Evolutionary conservation across 35 echinoderm and acorn worm species (phyloP).

Genomic region (Ophioderma brevispina): DNA sequence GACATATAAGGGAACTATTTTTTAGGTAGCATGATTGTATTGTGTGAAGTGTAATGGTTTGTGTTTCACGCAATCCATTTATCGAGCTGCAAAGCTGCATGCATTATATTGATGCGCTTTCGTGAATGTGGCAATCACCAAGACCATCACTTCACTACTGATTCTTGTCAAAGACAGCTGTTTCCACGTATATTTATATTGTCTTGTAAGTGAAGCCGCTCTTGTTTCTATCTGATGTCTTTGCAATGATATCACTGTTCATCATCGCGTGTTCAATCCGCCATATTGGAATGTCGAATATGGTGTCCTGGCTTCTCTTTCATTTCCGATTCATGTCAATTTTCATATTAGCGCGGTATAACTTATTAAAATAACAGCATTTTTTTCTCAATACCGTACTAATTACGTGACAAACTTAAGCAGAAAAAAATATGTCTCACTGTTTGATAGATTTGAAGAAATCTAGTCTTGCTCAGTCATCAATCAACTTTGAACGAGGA

Average conservation of each 20-base stretch:
- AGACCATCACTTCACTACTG: background rate
- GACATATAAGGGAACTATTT: background rate
- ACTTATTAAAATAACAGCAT: too few species aligned
- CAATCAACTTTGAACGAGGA: too few species aligned
- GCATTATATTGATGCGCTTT: background rate
- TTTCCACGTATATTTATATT: slow-evolving; percentile 8
- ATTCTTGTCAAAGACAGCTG: slow-evolving; percentile 1
- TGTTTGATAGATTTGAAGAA: too few species aligned
- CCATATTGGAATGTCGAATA: background rate
- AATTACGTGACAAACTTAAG: too few species aligned
- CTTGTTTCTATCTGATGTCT: background rate
- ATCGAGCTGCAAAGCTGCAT: background rate
- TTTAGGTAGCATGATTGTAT: background rate
- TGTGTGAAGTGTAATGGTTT: background rate
- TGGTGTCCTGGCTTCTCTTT: background rate
- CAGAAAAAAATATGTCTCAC: too few species aligned
- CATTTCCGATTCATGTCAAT: background rate
- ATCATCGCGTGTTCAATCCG: background rate
- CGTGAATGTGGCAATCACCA: background rate
- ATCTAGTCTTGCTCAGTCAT: too few species aligned
- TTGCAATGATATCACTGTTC: background rate
- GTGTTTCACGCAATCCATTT: background rate
- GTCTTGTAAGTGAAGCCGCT: background rate
- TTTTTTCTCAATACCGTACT: too few species aligned
- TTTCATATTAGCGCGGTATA: background rate